phyloP scores from a whole-genome alignment of 2,113 vertebrate genomes.

The Vulpes vulpes region DNA sequence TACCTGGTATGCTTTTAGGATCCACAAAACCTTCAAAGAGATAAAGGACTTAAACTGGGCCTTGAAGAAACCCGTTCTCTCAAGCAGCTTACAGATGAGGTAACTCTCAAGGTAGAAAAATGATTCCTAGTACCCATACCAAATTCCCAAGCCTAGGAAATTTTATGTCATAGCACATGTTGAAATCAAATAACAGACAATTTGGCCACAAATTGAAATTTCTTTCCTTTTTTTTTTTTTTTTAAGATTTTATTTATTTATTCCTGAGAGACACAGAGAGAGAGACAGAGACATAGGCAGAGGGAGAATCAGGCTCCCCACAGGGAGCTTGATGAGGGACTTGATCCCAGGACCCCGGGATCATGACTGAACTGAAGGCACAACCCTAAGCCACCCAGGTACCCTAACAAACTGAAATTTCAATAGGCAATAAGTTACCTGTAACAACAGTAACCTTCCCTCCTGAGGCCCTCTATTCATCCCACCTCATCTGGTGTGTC shows the following conservation, averaged over 20 bases:
- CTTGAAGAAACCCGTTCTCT: background rate
- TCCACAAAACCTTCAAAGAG: conserved; percentile 4
- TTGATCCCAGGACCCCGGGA: too few species aligned
- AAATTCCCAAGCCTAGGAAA: background rate
- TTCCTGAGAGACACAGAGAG: too few species aligned
- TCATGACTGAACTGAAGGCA: too few species aligned
- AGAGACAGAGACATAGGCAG: too few species aligned
- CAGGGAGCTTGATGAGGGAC: too few species aligned
- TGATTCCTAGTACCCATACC: background rate
- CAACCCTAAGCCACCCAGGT: too few species aligned
- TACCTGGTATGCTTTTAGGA: background rate
- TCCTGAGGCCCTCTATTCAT: background rate
- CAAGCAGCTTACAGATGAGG: background rate
- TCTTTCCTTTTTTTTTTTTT: too few species aligned
- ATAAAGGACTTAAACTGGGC: background rate
- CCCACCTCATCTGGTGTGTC: background rate
- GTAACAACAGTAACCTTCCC: background rate
- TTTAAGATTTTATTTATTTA: too few species aligned
- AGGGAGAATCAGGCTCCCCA: too few species aligned
- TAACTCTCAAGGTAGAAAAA: background rate
- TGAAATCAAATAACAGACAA: conserved; percentile 31
- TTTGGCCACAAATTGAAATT: background rate
- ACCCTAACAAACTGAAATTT: background rate
- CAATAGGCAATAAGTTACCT: background rate
- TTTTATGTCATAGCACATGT: background rate